These are phyloP conservation scores for Drosophila fulvimacula DNA, from an alignment of 2,888 invertebrate genomes.

Conservation along the genomic window DNA sequence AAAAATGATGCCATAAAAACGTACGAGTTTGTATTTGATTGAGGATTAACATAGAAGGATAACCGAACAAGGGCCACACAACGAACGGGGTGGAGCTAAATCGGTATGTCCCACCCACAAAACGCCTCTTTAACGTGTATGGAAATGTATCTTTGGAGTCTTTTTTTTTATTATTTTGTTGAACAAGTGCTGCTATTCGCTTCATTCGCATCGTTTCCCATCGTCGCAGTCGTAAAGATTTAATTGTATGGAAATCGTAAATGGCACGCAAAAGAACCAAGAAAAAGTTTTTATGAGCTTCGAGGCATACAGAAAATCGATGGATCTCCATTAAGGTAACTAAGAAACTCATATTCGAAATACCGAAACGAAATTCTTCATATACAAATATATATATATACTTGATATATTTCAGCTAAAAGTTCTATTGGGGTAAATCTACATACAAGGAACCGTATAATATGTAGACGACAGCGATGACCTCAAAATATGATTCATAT, in stretches of 20 bases:
- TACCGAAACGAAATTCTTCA: constrained; percentile 9
- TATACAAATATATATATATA: constrained; percentile 16
- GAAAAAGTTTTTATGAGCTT: constrained; percentile 63
- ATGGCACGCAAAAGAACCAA: constrained; percentile 69
- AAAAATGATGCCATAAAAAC: constrained; percentile 68
- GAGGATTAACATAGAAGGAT: constrained; percentile 60
- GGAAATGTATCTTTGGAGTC: constrained; percentile 41
- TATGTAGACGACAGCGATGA: constrained; percentile 32
- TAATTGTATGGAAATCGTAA: constrained; percentile 81
- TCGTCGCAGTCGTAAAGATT: constrained; percentile 74
- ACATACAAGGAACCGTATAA: constrained; percentile 28
- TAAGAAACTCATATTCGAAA: constrained; percentile 10
- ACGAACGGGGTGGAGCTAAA: constrained; percentile 16
- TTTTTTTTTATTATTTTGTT: constrained; percentile 11
- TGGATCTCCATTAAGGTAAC: constrained; percentile 49
- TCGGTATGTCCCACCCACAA: constrained; percentile 14
- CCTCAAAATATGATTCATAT: constrained; percentile 55
- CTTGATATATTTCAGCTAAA: constrained; percentile 14
- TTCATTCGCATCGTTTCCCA: constrained; percentile 52
- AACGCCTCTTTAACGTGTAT: constrained; percentile 18
- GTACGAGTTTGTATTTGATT: constrained; percentile 60
- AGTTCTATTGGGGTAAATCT: constrained; percentile 8
- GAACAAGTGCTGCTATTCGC: constrained; percentile 29
- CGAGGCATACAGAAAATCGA: constrained; percentile 51
- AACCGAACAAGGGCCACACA: not conserved